Evolutionary conservation across 2,888 invertebrate genomes (phyloP).

Genomic region (Metalampra italica): DNA sequence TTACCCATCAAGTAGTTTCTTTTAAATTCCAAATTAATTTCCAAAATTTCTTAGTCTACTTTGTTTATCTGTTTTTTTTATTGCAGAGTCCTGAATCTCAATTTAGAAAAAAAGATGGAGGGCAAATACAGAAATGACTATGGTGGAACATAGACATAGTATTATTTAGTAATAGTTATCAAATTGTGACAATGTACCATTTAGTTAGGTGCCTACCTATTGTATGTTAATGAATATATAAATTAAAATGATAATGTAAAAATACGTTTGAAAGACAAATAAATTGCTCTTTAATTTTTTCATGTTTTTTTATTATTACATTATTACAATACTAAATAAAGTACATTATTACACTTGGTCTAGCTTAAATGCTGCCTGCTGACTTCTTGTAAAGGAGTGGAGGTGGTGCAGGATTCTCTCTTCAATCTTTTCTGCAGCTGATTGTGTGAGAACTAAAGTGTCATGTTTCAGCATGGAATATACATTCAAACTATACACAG

Average conservation of each 20-base stretch:
- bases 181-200: not conserved
- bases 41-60: too few species aligned
- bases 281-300: not conserved
- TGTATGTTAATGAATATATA: not conserved
- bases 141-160: too few species aligned
- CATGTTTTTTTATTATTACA: not conserved
- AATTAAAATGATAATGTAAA: not conserved
- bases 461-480: slow-evolving; percentile 98
- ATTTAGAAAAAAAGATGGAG: not conserved
- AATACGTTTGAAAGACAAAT: not conserved
- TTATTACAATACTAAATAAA: slow-evolving; percentile 6
- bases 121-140: slow-evolving; percentile 1
- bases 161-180: not conserved
- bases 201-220: not conserved
- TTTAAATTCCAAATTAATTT: too few species aligned
- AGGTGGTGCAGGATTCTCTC: slow-evolving; percentile 84
- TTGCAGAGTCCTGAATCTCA: slow-evolving; percentile 1
- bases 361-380: slow-evolving; percentile 76
- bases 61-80: too few species aligned
- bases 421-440: slow-evolving; percentile 91
- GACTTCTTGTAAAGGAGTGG: slow-evolving; percentile 75
- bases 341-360: slow-evolving; percentile 72
- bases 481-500: slow-evolving; percentile 96
- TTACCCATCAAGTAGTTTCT: too few species aligned
- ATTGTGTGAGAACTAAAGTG: slow-evolving; percentile 91